Base-by-base conservation (phyloP, 2,888 invertebrate genomes). In the Zhuqinia jingwanae region DNA sequence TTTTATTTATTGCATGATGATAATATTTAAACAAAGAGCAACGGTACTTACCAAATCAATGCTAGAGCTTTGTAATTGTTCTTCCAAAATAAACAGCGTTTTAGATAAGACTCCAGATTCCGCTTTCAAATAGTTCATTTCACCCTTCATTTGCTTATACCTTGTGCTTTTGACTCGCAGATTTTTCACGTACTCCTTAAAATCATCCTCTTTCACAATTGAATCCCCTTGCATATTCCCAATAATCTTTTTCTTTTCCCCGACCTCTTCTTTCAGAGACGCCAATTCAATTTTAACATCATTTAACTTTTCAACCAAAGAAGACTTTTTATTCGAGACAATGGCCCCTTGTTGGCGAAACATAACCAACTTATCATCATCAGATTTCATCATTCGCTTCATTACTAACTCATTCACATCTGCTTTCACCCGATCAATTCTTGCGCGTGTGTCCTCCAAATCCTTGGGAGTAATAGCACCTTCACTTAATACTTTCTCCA, bases 331-430 rank as follows among this genome's bases (percentile, higher is more conserved):
- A 85, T 96, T 94, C 13, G 95, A 94, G 68, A 97, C 96, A 27
- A 96, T 95, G 0, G 95, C 94, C 0, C 96, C 96, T 93, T 97
- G 97, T 92, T 97, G 97, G 45, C 97, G 94, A 92, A 97, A 97
- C 60, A 97, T 95, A 0, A 95, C 95, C 88, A 97, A 93, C 92
- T 96, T 96, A 92, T 97, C 96, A 89, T 94, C 94, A 58, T 92
- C 92, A 1, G 91, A 93, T 45, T 94, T 93, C 11, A 94, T 94
- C 92, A 96, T 93, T 89, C 95, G 94, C 78, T 95, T 95, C 92
- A 96, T 96, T 0, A 96, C 95, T 87, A 96, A 92, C 88, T 95
- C 94, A 91, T 95, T 96, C 87, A 96, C 94, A 92, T 96, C 95
- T 53, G 92, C 91, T 89, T 93, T 94, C 70, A 93, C 90, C 30